Conservation (phyloP, 1,140 invertebrate species). For the Drosophila grimshawi region DNA sequence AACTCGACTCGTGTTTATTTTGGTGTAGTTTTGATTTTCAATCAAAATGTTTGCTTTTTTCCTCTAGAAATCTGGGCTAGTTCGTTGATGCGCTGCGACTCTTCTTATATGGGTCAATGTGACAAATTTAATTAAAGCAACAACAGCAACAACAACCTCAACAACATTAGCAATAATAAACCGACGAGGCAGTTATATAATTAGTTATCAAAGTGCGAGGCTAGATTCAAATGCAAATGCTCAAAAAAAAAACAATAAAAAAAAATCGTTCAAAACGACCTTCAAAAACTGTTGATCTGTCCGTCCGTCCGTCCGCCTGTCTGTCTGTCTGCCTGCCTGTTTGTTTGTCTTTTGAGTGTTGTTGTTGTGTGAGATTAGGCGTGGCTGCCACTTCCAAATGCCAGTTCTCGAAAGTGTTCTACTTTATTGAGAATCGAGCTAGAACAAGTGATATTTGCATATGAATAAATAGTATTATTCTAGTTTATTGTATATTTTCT, state of each 20-base stretch:
- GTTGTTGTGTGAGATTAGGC: conserved; percentile 6
- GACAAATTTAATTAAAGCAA: conserved; percentile 37
- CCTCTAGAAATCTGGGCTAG: not conserved
- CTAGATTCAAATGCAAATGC: conserved; percentile 48
- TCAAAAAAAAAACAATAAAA: conserved; percentile 24
- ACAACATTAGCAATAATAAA: not conserved
- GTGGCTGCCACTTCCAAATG: conserved; percentile 4
- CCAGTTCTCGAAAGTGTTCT: conserved; percentile 30
- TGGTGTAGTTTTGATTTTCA: conserved; percentile 6
- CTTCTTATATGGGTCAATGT: conserved; percentile 53
- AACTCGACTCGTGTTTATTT: conserved; percentile 1
- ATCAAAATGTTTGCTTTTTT: conserved; percentile 7
- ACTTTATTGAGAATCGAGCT: conserved; percentile 3
- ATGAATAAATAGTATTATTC: conserved; percentile 24
- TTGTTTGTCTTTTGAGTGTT: not conserved
- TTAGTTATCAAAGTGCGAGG: conserved; percentile 31
- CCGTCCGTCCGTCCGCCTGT: not conserved
- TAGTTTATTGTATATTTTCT: not conserved
- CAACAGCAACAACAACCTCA: not conserved
- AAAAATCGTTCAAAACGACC: conserved; percentile 18
- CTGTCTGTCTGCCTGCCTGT: conserved; percentile 3
- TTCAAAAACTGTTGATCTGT: conserved; percentile 22
- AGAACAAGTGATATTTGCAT: conserved; percentile 26
- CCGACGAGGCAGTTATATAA: conserved; percentile 12
- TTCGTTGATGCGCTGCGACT: not conserved